Conservation (phyloP, 2,888 invertebrate species). For the Diploptera punctata region DNA sequence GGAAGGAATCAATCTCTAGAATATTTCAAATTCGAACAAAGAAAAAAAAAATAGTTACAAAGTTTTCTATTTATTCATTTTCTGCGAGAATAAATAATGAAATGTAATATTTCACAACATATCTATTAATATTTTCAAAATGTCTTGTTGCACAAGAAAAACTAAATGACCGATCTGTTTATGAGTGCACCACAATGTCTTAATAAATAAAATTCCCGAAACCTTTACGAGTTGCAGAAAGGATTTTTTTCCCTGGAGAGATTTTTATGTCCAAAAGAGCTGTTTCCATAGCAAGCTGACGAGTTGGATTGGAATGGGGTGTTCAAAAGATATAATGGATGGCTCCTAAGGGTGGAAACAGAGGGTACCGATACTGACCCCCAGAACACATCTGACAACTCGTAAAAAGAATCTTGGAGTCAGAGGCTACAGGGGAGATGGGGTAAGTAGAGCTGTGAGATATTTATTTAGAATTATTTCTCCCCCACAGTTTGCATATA, state of each 20-base stretch:
- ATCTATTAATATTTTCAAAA: too few relatives aligned
- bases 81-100: too few relatives aligned
- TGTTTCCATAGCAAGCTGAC: conserved; percentile 20
- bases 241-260: conserved; percentile 9
- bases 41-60: too few relatives aligned
- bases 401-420: conserved; percentile 8
- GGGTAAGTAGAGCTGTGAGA: neutral
- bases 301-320: neutral
- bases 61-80: too few relatives aligned
- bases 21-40: too few relatives aligned
- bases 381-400: conserved; percentile 9
- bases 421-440: neutral
- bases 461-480: neutral
- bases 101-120: too few relatives aligned
- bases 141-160: too few relatives aligned
- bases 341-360: conserved; percentile 23
- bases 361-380: neutral
- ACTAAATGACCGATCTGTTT: too few relatives aligned
- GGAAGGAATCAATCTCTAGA: too few relatives aligned
- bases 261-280: conserved; percentile 15
- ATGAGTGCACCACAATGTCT: too few relatives aligned
- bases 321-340: conserved; percentile 27
- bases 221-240: neutral
- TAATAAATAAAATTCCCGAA: neutral
- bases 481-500: too few relatives aligned